Evolutionary conservation across 2,113 vertebrate species (phyloP).

Genomic region (Falcunculus frontatus): DNA sequence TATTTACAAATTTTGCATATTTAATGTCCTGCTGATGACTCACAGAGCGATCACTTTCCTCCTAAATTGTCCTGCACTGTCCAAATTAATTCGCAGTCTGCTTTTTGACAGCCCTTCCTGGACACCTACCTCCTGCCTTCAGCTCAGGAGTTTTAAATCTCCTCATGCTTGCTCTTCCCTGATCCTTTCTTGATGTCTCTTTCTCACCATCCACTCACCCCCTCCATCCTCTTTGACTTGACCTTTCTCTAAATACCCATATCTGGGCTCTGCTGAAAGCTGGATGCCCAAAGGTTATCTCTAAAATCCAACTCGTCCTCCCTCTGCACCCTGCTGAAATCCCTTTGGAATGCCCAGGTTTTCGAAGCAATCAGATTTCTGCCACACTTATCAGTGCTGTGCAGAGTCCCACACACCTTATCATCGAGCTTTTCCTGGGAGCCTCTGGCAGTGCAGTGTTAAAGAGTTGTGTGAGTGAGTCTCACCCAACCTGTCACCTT

Average conservation of each 20-base stretch:
- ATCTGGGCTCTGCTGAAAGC: neutral
- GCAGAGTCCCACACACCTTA: neutral
- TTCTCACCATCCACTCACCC: neutral
- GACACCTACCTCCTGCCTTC: neutral
- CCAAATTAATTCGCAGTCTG: neutral
- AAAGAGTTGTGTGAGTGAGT: neutral
- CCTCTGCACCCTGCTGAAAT: neutral
- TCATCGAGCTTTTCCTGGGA: neutral
- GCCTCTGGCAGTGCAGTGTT: neutral
- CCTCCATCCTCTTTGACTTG: neutral
- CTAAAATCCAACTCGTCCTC: neutral
- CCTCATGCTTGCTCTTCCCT: neutral
- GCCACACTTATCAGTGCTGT: neutral
- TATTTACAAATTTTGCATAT: slow-evolving; percentile 20
- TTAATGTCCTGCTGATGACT: neutral
- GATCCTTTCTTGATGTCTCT: neutral
- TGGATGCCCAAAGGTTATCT: neutral
- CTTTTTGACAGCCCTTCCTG: neutral
- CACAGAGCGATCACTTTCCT: neutral
- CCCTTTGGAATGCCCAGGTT: neutral
- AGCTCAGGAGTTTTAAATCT: neutral
- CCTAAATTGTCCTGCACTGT: neutral
- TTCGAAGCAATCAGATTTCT: neutral
- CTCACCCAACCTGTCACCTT: neutral
- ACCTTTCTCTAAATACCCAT: neutral